Percentiles rank a stretch among this genome's conserved stretches.
phyloP scores from a whole-genome alignment of 2,797 vertebrate genomes.

The Mallotus villosus region DNA sequence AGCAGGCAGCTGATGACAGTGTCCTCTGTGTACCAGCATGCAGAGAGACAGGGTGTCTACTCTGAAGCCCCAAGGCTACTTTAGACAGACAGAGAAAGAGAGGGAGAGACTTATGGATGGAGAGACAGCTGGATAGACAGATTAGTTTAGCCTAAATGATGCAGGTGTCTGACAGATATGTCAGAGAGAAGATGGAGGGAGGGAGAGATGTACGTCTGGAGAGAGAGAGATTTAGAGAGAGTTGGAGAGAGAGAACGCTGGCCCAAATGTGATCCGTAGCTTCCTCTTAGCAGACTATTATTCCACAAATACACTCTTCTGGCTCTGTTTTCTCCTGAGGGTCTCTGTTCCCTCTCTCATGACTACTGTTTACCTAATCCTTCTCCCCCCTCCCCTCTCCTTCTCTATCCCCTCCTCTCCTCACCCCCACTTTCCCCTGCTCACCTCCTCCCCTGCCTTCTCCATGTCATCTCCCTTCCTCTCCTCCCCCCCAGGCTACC shows the following conservation, averaged over 20 bases:
- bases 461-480: neutral
- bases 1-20: neutral
- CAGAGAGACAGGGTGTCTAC: slow-evolving; percentile 26
- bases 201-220: neutral
- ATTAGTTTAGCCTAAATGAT: slow-evolving; percentile 7
- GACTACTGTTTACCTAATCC: neutral
- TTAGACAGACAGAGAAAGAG: slow-evolving; percentile 17
- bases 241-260: neutral
- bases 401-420: rapidly evolving
- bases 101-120: neutral
- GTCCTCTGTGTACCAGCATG: neutral
- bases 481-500: slow-evolving; percentile 77
- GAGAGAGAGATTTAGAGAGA: neutral
- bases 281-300: neutral
- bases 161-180: neutral
- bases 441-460: slow-evolving; percentile 1
- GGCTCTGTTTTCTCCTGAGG: neutral
- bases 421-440: neutral
- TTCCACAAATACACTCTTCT: neutral
- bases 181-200: neutral
- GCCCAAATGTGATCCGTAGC: too few species aligned
- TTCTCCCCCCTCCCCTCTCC: neutral
- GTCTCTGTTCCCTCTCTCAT: neutral
- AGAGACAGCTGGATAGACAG: slow-evolving; percentile 12
- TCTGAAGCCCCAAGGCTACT: slow-evolving; percentile 45